Base-by-base conservation (phyloP, 2,888 invertebrate genomes). In the Heliconius charithonia region DNA sequence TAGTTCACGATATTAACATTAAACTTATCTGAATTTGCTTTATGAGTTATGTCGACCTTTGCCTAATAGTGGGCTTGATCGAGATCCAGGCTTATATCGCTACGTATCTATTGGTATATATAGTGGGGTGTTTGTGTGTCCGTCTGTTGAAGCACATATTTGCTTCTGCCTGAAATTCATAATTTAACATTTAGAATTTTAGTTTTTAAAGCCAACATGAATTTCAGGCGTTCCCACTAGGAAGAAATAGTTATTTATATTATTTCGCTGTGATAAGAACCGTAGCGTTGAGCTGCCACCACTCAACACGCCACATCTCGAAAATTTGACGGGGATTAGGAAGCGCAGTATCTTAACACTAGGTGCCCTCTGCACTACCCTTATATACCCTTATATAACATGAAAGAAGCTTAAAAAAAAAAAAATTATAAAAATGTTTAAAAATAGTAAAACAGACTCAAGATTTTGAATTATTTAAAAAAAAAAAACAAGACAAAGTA, bases 41-140 rank as follows among this genome's bases (percentile, higher is more conserved):
- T 78, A 83, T 83, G 82, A 85, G 78, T 83, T 83, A 84, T 81
- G 81, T 75, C 82, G 80, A 84, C 83, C 84, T 83, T 83, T 82
- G 77, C 59, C 80, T 80, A 81, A 81, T 82, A 80, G 81, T 78
- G 69, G 69, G 37, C 74, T 79, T 79, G 79, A 75, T 77, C 73
- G 79, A 78, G 70, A 75, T 79, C 76, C 71, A 29, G 72, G 45
- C 66, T 71, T 77, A 71, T 29, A 29, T 56, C 51, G 12, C 10
- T 32, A 12, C 13, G 29, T 56, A 66, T 66, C n/a, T 73, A n/a
- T 59, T n/a, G 59, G n/a, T 25, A 59, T 32, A 22, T 63, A 27
- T 16, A 41, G 37, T 12, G 2, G 29, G 45, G 22, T 0, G 13
- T 37, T n/a, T 37, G 22, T 25, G 19, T 19, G 27, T 45, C 16